Evolutionary conservation across 30 jellyfish, hydroid and myxozoan genomes (phyloP), one percentile per base, ranked within the genome.

Genomic region (Rhopilema esculentum): DNA sequence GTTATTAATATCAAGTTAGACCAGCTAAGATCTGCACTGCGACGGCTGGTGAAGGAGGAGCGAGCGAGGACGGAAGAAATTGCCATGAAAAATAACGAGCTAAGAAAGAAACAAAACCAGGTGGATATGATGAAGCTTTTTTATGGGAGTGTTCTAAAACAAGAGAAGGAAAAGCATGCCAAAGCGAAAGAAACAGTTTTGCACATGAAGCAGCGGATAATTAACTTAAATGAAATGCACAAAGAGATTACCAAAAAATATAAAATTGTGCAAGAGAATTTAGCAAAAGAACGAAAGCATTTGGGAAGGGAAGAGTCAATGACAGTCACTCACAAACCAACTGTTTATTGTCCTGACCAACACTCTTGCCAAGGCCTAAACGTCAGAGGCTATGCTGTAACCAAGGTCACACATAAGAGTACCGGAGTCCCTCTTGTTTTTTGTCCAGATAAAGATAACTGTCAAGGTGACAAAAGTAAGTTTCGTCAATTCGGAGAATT

Each of bases 321-420:
- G 66, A 63, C 52, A 0, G 83, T 18, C 49, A 32, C 0, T 15
- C 73, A 70, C 62, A 27, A 76, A 17, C 83, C 96, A 15, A 52
- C 79, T 1, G 91, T 88, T 20, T 88, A 73, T 57, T 88, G 96
- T 72, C 88, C 96, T 9, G 96, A 88, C 66, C 96, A 88, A 40
- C 73, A 57, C 0, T 79, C 77, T 50, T 88, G 96, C 80, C 87
- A 61, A 32, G 94, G 88, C 7, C 29, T 28, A 1, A 26, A 61
- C 4, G 88, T 53, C 51, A 78, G 74, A 16, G 77, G 76, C 6
- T 29, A 80, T 18, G 65, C 53, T 32, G 25, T 22, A 25, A 24
- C 64, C 0, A 22, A 31, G 27, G 53, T 24, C 27, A 31, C 16
- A 24, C 57, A 63, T 0, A 25, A 29, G 1, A 72, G 28, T 16